A percentile compares a stretch with the other conserved stretches of the same genome.
Conservation (phyloP, 2,797 vertebrate genomes). For the Bovichtus variegatus region DNA sequence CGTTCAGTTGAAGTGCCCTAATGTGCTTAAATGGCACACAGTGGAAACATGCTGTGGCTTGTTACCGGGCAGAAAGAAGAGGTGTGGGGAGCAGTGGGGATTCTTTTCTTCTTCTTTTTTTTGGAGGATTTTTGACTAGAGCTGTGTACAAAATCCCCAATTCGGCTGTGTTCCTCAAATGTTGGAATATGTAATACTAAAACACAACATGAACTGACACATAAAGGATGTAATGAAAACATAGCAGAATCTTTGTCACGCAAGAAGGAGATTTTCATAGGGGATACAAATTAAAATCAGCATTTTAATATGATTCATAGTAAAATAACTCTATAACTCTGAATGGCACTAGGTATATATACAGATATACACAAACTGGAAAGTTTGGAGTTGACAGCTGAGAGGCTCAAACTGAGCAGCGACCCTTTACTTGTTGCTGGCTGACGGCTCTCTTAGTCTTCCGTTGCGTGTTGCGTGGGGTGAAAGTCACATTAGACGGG, state of each 20-base stretch:
- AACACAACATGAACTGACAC: not conserved
- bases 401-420: not conserved
- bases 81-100: constrained; percentile 8
- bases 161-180: not conserved
- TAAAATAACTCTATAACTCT: not conserved
- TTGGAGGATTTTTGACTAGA: not conserved
- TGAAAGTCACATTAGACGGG: constrained; percentile 8
- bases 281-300: not conserved
- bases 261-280: not conserved
- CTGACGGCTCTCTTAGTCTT: not conserved
- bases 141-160: not conserved
- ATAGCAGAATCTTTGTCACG: not conserved
- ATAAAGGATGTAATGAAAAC: not conserved
- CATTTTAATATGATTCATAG: not conserved
- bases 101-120: too few species aligned
- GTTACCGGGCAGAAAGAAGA: constrained; percentile 26
- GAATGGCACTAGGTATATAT: not conserved
- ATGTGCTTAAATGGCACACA: constrained; percentile 63
- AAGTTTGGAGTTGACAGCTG: not conserved
- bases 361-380: not conserved
- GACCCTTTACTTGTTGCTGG: not conserved
- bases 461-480: not conserved
- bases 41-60: constrained; percentile 56
- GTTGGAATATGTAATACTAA: not conserved
- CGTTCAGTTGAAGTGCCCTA: constrained; percentile 58